Evolutionary conservation across 2,113 vertebrate genomes (phyloP).

Genomic region (Strix uralensis): DNA sequence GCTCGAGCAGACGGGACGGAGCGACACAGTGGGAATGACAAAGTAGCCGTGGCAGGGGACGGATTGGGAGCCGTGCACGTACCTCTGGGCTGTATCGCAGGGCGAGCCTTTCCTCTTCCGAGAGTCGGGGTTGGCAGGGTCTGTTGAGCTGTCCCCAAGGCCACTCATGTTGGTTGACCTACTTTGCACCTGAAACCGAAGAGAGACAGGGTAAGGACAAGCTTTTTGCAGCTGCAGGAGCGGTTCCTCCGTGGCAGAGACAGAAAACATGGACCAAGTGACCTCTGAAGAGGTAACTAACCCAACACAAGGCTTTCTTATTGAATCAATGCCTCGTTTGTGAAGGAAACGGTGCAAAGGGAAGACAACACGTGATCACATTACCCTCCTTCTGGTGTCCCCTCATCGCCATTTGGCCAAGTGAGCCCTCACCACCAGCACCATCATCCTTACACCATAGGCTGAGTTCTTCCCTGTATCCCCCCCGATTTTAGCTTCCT

Average conservation of each 20-base stretch:
- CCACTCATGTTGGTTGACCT: conserved; percentile 93
- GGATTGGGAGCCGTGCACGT: neutral
- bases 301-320: neutral
- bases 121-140: conserved; percentile 85
- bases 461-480: neutral
- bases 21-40: neutral
- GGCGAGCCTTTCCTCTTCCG: conserved; percentile 93
- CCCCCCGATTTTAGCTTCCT: neutral
- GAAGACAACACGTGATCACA: accelerated
- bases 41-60: neutral
- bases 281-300: neutral
- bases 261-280: neutral
- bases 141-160: conserved; percentile 88
- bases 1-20: conserved; percentile 41
- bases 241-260: accelerated
- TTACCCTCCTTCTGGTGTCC: neutral
- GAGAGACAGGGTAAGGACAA: neutral
- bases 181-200: conserved; percentile 78
- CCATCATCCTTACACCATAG: neutral
- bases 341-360: accelerated
- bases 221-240: neutral
- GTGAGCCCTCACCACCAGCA: neutral
- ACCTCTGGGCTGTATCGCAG: conserved; percentile 92
- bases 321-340: neutral
- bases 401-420: neutral